These are phyloP conservation scores for Pempheris klunzingeri DNA, from an alignment of 2,797 vertebrate species.

Conservation along the genomic window DNA sequence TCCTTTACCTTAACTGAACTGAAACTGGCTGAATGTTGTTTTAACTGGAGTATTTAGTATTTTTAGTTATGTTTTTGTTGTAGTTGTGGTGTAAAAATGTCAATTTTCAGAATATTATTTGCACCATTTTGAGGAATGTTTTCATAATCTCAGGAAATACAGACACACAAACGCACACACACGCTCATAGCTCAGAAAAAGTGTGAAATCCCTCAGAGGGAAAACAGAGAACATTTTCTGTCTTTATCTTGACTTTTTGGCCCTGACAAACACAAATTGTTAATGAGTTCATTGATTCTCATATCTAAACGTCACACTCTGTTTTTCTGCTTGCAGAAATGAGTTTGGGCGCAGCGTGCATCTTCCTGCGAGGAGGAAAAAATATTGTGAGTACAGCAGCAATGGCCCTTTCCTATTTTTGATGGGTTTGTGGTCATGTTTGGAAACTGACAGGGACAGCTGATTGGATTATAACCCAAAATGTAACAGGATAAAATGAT, in stretches of 20 bases:
- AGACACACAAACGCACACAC: not conserved
- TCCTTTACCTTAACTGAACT: too few species aligned
- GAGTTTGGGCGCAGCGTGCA: constrained; percentile 84
- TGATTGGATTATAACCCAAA: constrained; percentile 26
- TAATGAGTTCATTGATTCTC: not conserved
- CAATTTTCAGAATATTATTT: not conserved
- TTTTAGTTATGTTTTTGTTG: not conserved
- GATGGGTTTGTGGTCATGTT: constrained; percentile 25
- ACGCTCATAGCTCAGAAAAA: not conserved
- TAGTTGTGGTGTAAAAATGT: not conserved
- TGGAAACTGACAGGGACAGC: constrained; percentile 24
- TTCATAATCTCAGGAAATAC: not conserved
- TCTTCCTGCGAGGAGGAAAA: constrained; percentile 86
- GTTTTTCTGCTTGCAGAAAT: constrained; percentile 67
- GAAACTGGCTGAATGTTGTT: not conserved
- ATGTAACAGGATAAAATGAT: not conserved
- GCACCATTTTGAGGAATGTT: not conserved
- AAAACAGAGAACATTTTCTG: not conserved
- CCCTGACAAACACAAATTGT: not conserved
- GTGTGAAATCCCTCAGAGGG: constrained; percentile 10
- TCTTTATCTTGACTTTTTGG: constrained; percentile 20
- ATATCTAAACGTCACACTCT: not conserved
- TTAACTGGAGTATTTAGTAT: not conserved
- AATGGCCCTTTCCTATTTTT: not conserved
- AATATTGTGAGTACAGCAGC: constrained; percentile 74